Evolutionary conservation across 2,888 invertebrate genomes (phyloP).

Genomic region (Craniophora ligustri): DNA sequence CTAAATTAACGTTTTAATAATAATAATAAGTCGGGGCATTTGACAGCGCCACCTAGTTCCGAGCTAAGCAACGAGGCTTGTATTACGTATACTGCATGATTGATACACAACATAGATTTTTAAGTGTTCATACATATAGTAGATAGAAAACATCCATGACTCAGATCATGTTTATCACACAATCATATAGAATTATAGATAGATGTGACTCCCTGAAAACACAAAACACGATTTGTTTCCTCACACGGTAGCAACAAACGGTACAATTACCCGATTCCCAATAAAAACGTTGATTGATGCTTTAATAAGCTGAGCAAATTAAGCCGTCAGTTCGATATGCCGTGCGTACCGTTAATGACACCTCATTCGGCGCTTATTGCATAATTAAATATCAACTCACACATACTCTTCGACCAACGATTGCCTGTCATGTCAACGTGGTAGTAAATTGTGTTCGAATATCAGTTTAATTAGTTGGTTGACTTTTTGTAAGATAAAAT

Average conservation of each 20-base stretch:
- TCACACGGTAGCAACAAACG: neutral
- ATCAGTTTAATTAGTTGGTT: constrained; percentile 2
- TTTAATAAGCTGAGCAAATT: constrained; percentile 55
- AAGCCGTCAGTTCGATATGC: constrained; percentile 47
- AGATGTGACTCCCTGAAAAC: no score
- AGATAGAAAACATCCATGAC: no score
- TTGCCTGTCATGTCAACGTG: constrained; percentile 8
- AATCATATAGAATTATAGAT: no score
- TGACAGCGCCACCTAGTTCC: no score
- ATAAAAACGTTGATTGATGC: constrained; percentile 54
- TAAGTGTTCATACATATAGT: no score
- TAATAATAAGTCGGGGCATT: no score
- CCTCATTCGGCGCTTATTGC: constrained; percentile 39
- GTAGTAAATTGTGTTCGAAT: constrained; percentile 22
- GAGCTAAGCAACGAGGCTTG: no score
- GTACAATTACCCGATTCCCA: constrained; percentile 24
- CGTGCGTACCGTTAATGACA: constrained; percentile 37
- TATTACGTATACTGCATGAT: no score
- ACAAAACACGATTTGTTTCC: no score
- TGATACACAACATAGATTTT: no score
- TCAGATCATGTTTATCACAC: no score
- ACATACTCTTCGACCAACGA: constrained; percentile 19
- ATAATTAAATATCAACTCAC: constrained; percentile 36
- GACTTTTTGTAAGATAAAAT: constrained; percentile 3
- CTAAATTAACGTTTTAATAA: no score